Evolutionary conservation across 2,888 invertebrate genomes (phyloP), one percentile per base, ranked within the genome.

Genomic region (Rhaphigaster nebulosa): DNA sequence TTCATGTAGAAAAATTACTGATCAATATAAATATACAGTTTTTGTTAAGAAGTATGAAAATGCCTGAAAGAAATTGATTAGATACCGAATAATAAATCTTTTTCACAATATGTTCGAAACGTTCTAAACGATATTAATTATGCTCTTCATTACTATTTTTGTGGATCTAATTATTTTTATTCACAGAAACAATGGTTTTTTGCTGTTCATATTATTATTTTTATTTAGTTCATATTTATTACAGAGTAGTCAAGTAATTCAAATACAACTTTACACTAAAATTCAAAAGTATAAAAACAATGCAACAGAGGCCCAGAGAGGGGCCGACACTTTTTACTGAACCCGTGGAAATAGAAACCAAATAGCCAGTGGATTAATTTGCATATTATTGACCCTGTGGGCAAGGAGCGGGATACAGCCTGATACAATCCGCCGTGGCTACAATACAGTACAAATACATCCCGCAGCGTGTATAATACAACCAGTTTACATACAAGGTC

Each of bases 401-500:
- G 29, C 65, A 18, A 15, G 60, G 3, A n/a, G 2, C 2, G 70
- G 20, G 23, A 76, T 38, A 76, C 34, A 76, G 12, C 70, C 70
- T 34, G 38, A 76, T 76, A 23, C 70, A 38, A 38, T 38, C 38
- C 70, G 5, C 34, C 23, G 18, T 8, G 38, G 34, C 38, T 34
- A 38, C 34, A 76, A 76, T 76, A 38, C 70, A 76, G 20, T 38
- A 20, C 34, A 38, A 76, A 76, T 76, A 76, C 70, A 76, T 76
- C 34, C 70, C 70, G 23, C 20, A 38, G 70, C 70, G 1, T 76
- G 34, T 76, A 76, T 76, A 76, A 76, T 76, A 76, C 34, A 76
- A 76, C 20, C 34, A 29, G 70, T 76, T 76, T 76, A 76, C 70
- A 76, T 76, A 38, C 70, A 38, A 34, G 70, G 70, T 38, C 70